Evolutionary conservation across 2,888 invertebrate genomes (phyloP).

Genomic region (Salticus scenicus): DNA sequence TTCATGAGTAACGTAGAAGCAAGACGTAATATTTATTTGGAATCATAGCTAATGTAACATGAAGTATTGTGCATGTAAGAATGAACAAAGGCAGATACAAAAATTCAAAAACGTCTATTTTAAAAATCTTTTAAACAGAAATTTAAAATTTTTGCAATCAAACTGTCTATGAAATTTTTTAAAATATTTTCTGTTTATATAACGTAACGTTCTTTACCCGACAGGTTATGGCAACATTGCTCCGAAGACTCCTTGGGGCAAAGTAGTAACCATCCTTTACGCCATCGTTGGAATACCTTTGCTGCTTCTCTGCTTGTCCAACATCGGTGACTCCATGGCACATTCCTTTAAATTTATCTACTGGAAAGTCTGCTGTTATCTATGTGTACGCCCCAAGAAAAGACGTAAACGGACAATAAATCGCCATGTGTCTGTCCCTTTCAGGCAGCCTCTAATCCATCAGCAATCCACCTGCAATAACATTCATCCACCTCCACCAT

Average conservation of each 20-base stretch:
- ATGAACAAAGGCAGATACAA: too few relatives aligned
- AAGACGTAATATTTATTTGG: too few relatives aligned
- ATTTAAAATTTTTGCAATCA: too few relatives aligned
- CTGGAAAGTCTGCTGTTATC: constrained; percentile 90
- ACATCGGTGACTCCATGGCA: constrained; percentile 95
- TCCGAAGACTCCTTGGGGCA: constrained; percentile 94
- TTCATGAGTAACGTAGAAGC: too few relatives aligned
- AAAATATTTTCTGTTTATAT: too few relatives aligned
- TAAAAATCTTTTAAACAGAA: too few relatives aligned
- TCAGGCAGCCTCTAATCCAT: background rate
- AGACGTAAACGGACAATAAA: constrained; percentile 34
- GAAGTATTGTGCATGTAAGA: too few relatives aligned
- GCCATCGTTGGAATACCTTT: constrained; percentile 95
- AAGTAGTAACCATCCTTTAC: constrained; percentile 96
- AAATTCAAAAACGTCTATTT: too few relatives aligned
- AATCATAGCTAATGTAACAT: too few relatives aligned
- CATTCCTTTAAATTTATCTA: constrained; percentile 93
- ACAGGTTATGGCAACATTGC: constrained; percentile 96
- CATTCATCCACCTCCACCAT: background rate
- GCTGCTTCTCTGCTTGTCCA: constrained; percentile 94
- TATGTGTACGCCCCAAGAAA: constrained; percentile 84
- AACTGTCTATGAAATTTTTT: too few relatives aligned
- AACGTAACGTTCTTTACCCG: too few relatives aligned
- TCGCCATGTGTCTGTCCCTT: constrained; percentile 25
- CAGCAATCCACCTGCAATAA: background rate